A percentile compares a stretch with the other conserved stretches of the same genome.
Conservation (phyloP, 2,797 vertebrate genomes). For the Spea hammondii region DNA sequence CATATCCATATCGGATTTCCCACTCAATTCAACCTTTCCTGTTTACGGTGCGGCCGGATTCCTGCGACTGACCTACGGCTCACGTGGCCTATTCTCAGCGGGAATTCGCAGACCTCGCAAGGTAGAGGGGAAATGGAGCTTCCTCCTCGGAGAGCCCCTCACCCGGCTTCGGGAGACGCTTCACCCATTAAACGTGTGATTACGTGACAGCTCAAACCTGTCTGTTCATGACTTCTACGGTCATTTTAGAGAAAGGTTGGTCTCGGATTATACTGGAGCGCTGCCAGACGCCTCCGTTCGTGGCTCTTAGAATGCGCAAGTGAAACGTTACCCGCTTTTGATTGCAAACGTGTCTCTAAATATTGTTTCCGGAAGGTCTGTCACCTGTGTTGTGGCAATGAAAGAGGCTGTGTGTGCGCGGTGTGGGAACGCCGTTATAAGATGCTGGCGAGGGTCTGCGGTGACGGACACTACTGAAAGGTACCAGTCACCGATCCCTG, state of each 20-base stretch:
- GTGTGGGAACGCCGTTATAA: background rate
- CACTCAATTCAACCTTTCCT: slow-evolving; percentile 63
- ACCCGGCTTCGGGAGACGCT: background rate
- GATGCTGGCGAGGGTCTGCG: background rate
- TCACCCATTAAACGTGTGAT: no score
- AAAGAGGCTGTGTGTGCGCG: background rate
- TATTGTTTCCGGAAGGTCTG: slow-evolving; percentile 2
- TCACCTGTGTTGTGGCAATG: background rate
- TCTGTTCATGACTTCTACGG: no score
- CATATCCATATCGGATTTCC: slow-evolving; percentile 62
- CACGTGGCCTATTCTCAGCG: background rate
- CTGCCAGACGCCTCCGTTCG: background rate
- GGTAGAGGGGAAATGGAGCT: slow-evolving; percentile 7
- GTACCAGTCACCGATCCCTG: slow-evolving; percentile 5
- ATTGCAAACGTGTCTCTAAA: background rate
- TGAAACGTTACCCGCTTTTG: slow-evolving; percentile 7
- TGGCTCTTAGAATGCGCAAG: background rate
- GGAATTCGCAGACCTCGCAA: background rate
- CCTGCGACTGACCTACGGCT: slow-evolving; percentile 3
- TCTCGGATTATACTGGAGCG: background rate
- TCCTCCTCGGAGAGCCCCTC: slow-evolving; percentile 1
- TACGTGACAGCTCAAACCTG: no score
- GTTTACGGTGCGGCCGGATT: slow-evolving; percentile 32
- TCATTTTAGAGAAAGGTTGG: no score
- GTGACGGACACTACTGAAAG: background rate